Percentiles rank a stretch among this genome's conserved stretches.
These are phyloP conservation scores for Saturnia pavonia DNA, from an alignment of 2,888 invertebrate species.

Conservation along the genomic window DNA sequence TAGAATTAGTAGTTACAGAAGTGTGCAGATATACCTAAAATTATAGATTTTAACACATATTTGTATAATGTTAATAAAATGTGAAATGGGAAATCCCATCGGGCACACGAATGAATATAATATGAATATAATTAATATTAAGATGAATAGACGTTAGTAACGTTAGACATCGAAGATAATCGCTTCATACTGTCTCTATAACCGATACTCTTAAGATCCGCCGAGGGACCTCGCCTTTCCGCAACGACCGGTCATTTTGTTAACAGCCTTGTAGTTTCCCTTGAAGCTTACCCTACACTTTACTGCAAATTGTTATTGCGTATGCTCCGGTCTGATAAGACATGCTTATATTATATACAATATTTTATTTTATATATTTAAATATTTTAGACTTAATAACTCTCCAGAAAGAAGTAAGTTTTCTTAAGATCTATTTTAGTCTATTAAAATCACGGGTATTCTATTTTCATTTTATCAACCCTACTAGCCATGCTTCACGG, in stretches of 20 bases:
- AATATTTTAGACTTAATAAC: neutral
- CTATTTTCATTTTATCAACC: neutral
- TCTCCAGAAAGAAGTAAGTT: neutral
- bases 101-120: too few relatives aligned
- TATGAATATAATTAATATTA: neutral
- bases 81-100: too few relatives aligned
- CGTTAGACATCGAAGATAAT: neutral
- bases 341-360: slow-evolving; percentile 25
- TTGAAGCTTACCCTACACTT: slow-evolving; percentile 27
- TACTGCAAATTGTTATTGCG: slow-evolving; percentile 35
- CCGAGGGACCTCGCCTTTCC: slow-evolving; percentile 13
- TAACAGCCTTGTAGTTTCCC: slow-evolving; percentile 35
- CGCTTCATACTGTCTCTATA: neutral
- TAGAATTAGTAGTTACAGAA: too few relatives aligned
- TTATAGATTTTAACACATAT: too few relatives aligned
- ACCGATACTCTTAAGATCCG: slow-evolving; percentile 9
- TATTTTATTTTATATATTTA: slow-evolving; percentile 18
- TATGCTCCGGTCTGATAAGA: slow-evolving; percentile 31
- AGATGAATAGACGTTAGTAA: neutral
- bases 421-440: neutral
- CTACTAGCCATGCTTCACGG: too few relatives aligned
- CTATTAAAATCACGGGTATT: neutral
- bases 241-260: slow-evolving; percentile 38
- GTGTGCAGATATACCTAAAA: too few relatives aligned
- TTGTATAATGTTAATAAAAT: too few relatives aligned